Evolutionary conservation across 2,113 vertebrate genomes (phyloP).

Genomic region (Gavia stellata): DNA sequence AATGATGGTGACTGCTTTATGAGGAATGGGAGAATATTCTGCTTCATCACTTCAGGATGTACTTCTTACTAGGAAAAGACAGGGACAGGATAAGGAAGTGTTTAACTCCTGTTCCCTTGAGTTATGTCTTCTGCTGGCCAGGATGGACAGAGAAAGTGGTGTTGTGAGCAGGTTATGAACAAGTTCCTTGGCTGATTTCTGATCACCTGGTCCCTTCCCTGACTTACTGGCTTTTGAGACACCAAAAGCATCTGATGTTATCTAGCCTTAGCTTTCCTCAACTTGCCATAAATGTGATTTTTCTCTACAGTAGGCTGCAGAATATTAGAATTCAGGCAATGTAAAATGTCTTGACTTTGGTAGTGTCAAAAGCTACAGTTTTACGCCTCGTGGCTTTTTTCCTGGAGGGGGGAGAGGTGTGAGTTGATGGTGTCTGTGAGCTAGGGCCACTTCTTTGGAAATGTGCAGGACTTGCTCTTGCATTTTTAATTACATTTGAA

Average conservation of each 20-base stretch:
- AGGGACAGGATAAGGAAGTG: background rate
- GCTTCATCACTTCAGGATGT: background rate
- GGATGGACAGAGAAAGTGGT: background rate
- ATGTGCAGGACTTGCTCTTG: background rate
- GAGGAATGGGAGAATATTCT: background rate
- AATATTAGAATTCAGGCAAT: background rate
- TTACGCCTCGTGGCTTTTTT: background rate
- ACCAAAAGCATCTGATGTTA: background rate
- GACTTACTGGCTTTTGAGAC: background rate
- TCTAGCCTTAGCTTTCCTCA: background rate
- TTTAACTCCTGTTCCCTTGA: background rate
- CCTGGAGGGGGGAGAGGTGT: fast-evolving
- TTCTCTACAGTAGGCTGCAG: background rate
- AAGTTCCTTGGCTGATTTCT: background rate
- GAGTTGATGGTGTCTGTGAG: background rate
- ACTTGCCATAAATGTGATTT: background rate
- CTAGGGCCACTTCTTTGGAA: background rate
- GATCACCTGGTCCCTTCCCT: background rate
- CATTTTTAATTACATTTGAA: background rate
- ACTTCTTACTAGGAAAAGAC: background rate
- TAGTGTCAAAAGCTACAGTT: background rate
- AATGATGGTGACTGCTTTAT: background rate
- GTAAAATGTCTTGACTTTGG: background rate
- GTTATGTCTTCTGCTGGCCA: background rate
- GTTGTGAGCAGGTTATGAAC: background rate